Base-by-base conservation (phyloP, 2,888 invertebrate species). In the Drosophila villosipedis region DNA sequence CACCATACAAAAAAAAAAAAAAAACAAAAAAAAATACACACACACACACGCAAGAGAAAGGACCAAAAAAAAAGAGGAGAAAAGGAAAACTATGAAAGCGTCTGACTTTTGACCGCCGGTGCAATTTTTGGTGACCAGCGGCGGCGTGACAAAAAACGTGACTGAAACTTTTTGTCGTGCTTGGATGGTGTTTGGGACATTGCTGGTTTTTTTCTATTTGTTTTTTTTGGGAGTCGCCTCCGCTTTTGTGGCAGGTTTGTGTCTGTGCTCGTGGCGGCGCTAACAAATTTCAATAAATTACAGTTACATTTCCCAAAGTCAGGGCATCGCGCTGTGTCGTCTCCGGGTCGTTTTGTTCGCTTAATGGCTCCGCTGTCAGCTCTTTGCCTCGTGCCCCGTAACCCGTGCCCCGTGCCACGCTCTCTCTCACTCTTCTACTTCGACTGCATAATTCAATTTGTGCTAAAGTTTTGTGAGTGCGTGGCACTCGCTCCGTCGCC, bases 211-310 rank as follows among this genome's bases (percentile, higher is more conserved):
- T 25, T 25, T 4, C 25, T 9, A 9, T 39, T 39, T 39, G 3
- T 19, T 39, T 14, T 2, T 47, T 47, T 22, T 25, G 16, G 22
- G 41, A 39, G 64, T 33, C 31, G 55, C 50, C 75, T 59, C 68
- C 73, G 68, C 77, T 75, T 78, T 80, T 78, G 83, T 66, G 80
- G 76, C 80, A 58, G 71, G 83, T 65, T 72, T 78, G 76, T 83
- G 82, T 80, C 80, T 84, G 80, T 58, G 76, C 69, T 73, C 53
- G 71, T 68, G 78, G 76, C 78, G 71, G 69, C 79, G 62, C 73
- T 83, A 83, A 88, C 88, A 86, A 88, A 88, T 87, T 86, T 88
- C 88, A 88, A 86, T 88, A 88, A 86, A 88, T 87, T 86, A 85
- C 85, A 85, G 84, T 84, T 88, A 85, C 86, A 86, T 86, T 88